These are phyloP conservation scores for Metacarcinus magister DNA, from an alignment of 2,888 invertebrate genomes.

Conservation along the genomic window DNA sequence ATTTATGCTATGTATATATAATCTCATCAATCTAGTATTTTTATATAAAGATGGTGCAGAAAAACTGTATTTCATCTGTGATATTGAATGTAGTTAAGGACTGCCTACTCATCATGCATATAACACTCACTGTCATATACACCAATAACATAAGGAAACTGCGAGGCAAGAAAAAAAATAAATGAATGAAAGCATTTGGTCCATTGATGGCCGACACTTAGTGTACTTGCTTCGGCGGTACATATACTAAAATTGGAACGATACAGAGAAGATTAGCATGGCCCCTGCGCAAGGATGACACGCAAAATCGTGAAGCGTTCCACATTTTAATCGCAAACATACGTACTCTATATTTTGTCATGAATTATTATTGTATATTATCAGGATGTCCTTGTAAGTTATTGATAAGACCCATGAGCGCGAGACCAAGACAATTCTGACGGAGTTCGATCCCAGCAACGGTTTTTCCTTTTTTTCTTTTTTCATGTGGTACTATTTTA, in stretches of 20 bases:
- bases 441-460: background rate
- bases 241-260: constrained; percentile 83
- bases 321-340: constrained; percentile 84
- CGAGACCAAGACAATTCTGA: background rate
- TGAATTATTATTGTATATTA: background rate
- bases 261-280: constrained; percentile 83
- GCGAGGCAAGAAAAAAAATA: background rate
- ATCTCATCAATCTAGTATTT: background rate
- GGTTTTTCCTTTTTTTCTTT: background rate
- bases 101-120: background rate
- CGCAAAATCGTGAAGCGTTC: constrained; percentile 83
- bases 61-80: background rate
- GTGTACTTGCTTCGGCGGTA: constrained; percentile 82
- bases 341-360: background rate
- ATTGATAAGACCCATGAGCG: background rate
- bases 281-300: constrained; percentile 83
- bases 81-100: background rate
- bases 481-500: background rate
- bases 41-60: background rate
- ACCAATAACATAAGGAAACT: background rate
- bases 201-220: background rate
- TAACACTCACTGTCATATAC: background rate
- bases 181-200: background rate
- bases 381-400: background rate
- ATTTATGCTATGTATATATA: background rate